These are phyloP conservation scores for Danio jaintianensis DNA, from an alignment of 2,797 vertebrate genomes.

Conservation along the genomic window DNA sequence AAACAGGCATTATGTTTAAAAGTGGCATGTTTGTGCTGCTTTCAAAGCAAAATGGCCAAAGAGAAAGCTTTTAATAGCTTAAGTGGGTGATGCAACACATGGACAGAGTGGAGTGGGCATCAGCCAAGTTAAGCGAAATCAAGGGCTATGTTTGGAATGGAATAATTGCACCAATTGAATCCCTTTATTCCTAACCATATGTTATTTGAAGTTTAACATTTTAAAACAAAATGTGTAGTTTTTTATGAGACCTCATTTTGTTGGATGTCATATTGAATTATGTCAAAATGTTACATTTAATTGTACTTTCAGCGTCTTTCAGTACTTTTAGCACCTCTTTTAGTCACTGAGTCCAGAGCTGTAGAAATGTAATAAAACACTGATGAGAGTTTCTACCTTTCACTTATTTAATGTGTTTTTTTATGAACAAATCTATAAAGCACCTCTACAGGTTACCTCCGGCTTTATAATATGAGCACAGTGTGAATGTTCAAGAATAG, in stretches of 20 bases:
- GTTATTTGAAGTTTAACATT: neutral
- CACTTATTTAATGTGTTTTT: too few species aligned
- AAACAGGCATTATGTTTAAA: slow-evolving; percentile 1
- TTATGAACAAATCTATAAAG: too few species aligned
- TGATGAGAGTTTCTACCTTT: too few species aligned
- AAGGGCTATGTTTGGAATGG: slow-evolving; percentile 15
- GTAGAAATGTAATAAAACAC: too few species aligned
- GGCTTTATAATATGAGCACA: too few species aligned
- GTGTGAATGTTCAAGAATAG: too few species aligned
- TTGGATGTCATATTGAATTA: neutral
- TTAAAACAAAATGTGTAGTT: neutral
- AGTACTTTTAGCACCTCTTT: too few species aligned
- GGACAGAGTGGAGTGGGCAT: slow-evolving; percentile 32
- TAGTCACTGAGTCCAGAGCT: too few species aligned
- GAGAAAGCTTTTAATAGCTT: slow-evolving; percentile 31
- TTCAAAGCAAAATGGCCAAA: neutral
- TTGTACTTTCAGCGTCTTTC: neutral
- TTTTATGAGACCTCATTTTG: neutral
- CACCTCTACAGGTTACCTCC: too few species aligned
- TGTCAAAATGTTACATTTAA: neutral
- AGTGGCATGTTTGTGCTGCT: slow-evolving; percentile 15
- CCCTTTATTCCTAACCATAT: neutral
- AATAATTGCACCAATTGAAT: neutral
- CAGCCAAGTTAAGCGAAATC: slow-evolving; percentile 5
- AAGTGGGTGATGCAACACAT: slow-evolving; percentile 39